Evolutionary conservation across 2,113 vertebrate species (phyloP).

Genomic region (Macrotis lagotis): DNA sequence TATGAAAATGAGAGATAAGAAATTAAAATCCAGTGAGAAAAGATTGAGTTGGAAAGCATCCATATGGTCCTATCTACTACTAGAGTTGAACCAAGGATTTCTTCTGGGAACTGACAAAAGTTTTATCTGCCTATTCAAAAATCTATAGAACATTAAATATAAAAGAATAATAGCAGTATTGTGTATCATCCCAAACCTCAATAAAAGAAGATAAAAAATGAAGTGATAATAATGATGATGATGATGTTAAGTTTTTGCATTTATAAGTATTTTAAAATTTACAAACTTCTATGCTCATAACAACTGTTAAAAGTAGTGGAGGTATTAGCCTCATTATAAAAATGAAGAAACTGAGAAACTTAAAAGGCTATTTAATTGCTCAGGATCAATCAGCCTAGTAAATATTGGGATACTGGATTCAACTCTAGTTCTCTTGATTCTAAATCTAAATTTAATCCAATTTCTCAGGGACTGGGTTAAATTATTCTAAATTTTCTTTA

Average conservation of each 20-base stretch:
- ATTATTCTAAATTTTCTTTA: neutral
- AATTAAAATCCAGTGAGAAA: too few relatives aligned
- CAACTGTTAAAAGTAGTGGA: neutral
- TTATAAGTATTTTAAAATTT: neutral
- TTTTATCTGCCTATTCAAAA: too few relatives aligned
- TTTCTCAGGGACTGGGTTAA: neutral
- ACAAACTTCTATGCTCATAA: neutral
- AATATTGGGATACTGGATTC: neutral
- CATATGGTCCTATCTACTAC: too few relatives aligned
- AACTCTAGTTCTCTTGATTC: neutral
- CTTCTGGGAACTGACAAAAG: too few relatives aligned
- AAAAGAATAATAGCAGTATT: neutral
- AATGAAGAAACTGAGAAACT: neutral
- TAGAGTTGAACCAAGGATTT: too few relatives aligned
- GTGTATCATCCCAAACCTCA: neutral
- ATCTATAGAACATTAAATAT: too few relatives aligned
- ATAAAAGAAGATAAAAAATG: neutral
- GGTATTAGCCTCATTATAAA: neutral
- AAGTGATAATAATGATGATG: neutral
- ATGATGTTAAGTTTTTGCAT: neutral
- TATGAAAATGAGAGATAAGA: too few relatives aligned
- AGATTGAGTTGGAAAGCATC: too few relatives aligned
- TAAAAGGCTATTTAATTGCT: neutral
- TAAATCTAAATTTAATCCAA: neutral
- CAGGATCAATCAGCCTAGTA: neutral